Percentiles rank a stretch among this genome's conserved stretches.
Conservation (phyloP, 2,888 invertebrate species). For the Eristalinus aeneus region DNA sequence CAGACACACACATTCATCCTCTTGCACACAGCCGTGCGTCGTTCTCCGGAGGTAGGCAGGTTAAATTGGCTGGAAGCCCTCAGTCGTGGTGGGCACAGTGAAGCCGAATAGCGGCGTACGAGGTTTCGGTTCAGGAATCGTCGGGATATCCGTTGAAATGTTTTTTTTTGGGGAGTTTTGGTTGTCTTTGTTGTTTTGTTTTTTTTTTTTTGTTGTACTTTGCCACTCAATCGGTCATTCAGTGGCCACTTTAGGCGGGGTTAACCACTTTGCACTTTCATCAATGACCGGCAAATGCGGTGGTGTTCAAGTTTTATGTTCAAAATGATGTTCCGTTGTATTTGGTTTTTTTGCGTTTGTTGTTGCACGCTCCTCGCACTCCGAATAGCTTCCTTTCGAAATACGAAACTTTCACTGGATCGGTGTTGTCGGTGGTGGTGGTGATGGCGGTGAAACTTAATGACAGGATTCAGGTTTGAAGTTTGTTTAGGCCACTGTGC, state of each 20-base stretch:
- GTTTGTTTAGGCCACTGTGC: neutral
- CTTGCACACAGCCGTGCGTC: conserved; percentile 4
- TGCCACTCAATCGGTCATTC: conserved; percentile 68
- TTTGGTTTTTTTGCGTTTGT: neutral
- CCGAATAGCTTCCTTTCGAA: neutral
- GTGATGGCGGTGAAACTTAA: neutral
- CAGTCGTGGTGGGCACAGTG: conserved; percentile 51
- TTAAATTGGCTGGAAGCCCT: conserved; percentile 70
- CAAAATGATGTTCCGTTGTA: neutral
- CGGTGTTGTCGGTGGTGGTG: neutral
- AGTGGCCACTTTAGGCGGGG: conserved; percentile 59
- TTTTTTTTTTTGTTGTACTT: conserved; percentile 15
- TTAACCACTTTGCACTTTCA: conserved; percentile 68
- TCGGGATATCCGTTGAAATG: neutral
- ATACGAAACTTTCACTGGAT: conserved; percentile 2
- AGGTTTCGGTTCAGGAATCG: conserved; percentile 18
- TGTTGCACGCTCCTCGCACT: neutral
- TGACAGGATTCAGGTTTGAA: neutral
- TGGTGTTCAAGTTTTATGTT: conserved; percentile 49
- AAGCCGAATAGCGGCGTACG: conserved; percentile 60
- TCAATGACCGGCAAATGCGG: conserved; percentile 57
- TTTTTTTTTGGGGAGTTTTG: conserved; percentile 11
- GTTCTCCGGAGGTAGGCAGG: conserved; percentile 52
- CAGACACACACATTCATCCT: neutral
- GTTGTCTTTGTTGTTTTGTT: conserved; percentile 6